Evolutionary conservation across 1,140 invertebrate genomes (phyloP).

Genomic region (Ctenoplectra terminalis): DNA sequence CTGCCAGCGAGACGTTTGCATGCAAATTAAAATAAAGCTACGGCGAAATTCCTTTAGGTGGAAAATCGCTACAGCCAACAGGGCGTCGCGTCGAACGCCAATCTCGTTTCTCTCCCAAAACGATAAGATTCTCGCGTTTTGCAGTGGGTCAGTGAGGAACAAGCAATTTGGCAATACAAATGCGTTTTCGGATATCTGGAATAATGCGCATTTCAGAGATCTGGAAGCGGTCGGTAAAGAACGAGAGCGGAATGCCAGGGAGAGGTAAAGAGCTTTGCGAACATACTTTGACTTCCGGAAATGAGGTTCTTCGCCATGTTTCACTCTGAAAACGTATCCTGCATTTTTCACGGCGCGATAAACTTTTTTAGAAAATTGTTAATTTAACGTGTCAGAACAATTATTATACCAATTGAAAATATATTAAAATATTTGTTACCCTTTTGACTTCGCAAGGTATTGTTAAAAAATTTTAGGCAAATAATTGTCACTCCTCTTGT

Average conservation of each 20-base stretch:
- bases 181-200: not conserved
- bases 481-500: too few relatives aligned
- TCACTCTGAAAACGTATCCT: not conserved
- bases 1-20: constrained; percentile 16
- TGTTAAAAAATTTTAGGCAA: too few relatives aligned
- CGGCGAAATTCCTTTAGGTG: not conserved
- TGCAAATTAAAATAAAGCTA: constrained; percentile 48
- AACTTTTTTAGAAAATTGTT: not conserved
- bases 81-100: not conserved
- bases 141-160: not conserved
- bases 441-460: too few relatives aligned
- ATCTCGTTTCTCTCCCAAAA: not conserved
- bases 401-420: too few relatives aligned
- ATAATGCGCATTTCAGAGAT: constrained; percentile 28
- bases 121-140: not conserved
- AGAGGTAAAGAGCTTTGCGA: not conserved
- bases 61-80: not conserved
- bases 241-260: not conserved
- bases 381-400: too few relatives aligned
- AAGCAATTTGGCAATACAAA: constrained; percentile 6
- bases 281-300: constrained; percentile 25
- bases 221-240: not conserved
- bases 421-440: too few relatives aligned
- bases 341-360: not conserved
- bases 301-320: not conserved